Percentiles rank a stretch among this genome's conserved stretches.
phyloP scores from a whole-genome alignment of 2,797 vertebrate genomes.

The Xerus rutilus region DNA sequence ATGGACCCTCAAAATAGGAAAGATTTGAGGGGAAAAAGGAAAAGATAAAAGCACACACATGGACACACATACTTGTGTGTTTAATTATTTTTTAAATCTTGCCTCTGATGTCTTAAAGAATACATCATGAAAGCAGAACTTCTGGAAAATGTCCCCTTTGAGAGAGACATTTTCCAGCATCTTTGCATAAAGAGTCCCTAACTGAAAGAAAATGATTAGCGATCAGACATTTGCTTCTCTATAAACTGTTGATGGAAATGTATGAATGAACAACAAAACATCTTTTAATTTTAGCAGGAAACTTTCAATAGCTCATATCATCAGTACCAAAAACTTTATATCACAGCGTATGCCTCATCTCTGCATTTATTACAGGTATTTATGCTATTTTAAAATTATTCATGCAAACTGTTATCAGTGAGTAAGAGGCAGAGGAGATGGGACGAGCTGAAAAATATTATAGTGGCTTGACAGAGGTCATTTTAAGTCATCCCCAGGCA shows the following conservation, averaged over 20 bases:
- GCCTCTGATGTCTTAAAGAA: not conserved
- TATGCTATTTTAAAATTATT: not conserved
- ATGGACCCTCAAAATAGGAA: conserved; percentile 1
- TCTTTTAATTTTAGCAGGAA: not conserved
- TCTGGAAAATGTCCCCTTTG: conserved; percentile 13
- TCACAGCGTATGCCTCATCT: not conserved
- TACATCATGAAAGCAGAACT: not conserved
- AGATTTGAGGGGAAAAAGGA: not conserved
- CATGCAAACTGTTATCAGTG: not conserved
- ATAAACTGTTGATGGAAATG: conserved; percentile 7
- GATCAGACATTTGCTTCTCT: not conserved
- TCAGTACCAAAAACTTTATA: not conserved
- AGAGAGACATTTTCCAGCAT: conserved; percentile 50
- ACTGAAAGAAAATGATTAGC: conserved; percentile 37
- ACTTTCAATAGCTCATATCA: not conserved
- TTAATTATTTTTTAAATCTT: not conserved
- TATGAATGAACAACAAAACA: conserved; percentile 1
- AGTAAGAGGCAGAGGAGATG: not conserved
- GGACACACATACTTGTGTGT: not conserved
- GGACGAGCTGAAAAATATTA: not conserved
- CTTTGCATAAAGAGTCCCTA: not conserved
- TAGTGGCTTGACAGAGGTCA: not conserved
- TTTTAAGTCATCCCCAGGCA: not conserved
- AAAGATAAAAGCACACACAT: not conserved
- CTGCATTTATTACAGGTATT: conserved; percentile 3